Evolutionary conservation across 2,888 invertebrate genomes (phyloP), one percentile per base, ranked within the genome.

Genomic region (Reticulitermes lucifugus): DNA sequence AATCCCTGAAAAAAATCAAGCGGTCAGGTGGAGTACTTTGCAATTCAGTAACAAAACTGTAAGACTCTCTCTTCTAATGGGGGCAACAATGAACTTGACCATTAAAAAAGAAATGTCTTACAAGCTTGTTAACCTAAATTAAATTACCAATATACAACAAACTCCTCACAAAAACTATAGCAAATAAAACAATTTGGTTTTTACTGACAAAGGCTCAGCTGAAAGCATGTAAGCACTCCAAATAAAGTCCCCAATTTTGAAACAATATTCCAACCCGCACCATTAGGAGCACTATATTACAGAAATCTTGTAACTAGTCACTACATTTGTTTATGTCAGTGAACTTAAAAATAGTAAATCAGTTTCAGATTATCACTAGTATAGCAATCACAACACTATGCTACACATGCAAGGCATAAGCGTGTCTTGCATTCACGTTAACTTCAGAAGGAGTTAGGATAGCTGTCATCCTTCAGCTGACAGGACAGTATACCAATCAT

Each of bases 1-100:
- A 86, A 80, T 87, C 87, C 84, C 86, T 87, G 86, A 85, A 85
- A 86, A 84, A 85, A 86, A 81, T 81, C 81, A 81, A 81, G 81
- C 81, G 65, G 81, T 81, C 81, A 81, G 81, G 65, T 81, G 81
- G 81, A 81, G 70, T 81, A 81, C 81, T 81, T 81, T 81, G 81
- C 81, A 60, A 73, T 73, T 73, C 35, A 41, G n/a, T 75, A 83
- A 75, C 83, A 83, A 83, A 55, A 75, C 70, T 83, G 83, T 29
- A 83, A 83, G 71, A 83, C 73, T 29, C 46, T 46, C 59, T 73
- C 59, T 83, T 22, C 73, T 71, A 55, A 35, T 29, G 51, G 10
- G 10, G 51, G 41, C 29, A 83, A 70, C 18, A 82, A 25, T 70
- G 51, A 70, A 65, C 70, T 60, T 35, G 10, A 70, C 55, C 46